phyloP scores from a whole-genome alignment of 2,113 vertebrate species.

The Tamias sibiricus region DNA sequence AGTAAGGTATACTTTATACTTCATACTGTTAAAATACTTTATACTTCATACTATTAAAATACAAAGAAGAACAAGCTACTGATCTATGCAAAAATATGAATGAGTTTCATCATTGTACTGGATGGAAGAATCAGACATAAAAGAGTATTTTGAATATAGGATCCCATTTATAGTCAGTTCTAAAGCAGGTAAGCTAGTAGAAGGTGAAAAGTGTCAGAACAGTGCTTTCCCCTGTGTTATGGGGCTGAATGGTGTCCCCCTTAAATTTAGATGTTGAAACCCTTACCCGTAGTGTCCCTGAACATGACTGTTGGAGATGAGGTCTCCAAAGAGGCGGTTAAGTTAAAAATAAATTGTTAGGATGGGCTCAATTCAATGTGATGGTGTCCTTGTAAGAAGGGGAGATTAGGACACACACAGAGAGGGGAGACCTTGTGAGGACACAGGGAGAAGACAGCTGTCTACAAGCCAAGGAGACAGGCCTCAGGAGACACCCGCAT shows the following conservation, averaged over 20 bases:
- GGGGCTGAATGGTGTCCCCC: neutral
- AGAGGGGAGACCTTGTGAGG: no score
- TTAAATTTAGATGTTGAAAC: neutral
- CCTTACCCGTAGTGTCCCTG: neutral
- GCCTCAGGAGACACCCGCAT: neutral
- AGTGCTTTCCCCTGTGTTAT: neutral
- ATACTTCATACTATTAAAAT: neutral
- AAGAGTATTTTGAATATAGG: neutral
- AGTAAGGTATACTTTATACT: neutral
- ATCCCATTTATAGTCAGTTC: neutral
- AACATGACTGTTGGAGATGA: neutral
- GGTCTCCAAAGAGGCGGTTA: neutral
- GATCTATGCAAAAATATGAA: neutral
- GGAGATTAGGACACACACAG: neutral
- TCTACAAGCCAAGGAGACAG: neutral
- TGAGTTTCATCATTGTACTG: neutral
- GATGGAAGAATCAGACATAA: neutral
- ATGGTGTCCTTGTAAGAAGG: neutral
- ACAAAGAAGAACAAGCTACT: neutral
- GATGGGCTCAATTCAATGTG: neutral
- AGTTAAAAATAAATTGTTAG: no score
- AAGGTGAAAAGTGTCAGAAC: no score
- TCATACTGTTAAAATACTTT: no score
- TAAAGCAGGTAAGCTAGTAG: no score
- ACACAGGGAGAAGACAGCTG: neutral